phyloP scores from a whole-genome alignment of 2,888 invertebrate genomes.

The Adela reaumurella region DNA sequence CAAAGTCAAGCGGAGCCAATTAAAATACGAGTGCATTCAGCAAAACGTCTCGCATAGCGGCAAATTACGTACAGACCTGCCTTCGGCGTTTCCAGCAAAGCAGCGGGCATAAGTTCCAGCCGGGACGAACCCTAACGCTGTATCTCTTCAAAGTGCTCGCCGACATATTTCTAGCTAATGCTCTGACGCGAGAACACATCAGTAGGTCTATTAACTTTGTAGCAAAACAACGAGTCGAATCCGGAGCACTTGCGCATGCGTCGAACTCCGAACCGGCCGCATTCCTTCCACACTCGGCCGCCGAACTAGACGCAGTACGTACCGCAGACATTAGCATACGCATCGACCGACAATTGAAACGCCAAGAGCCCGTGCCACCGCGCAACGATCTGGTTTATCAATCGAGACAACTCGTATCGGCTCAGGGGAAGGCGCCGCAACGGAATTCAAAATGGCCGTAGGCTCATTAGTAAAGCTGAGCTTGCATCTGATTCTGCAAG shows the following conservation, averaged over 20 bases:
- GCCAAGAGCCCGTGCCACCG: neutral
- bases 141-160: too few species aligned
- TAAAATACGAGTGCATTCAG: too few species aligned
- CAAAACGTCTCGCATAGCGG: too few species aligned
- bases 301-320: neutral
- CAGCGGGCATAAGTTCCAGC: too few species aligned
- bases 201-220: too few species aligned
- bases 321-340: neutral
- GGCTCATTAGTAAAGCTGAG: too few species aligned
- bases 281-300: neutral
- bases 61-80: too few species aligned
- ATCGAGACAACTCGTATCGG: neutral
- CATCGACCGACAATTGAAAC: too few species aligned
- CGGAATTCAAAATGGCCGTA: neutral
- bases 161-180: too few species aligned
- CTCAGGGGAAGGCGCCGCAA: neutral
- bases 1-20: too few species aligned
- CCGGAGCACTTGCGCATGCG: neutral
- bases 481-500: neutral
- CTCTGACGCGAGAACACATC: neutral
- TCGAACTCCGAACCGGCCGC: neutral
- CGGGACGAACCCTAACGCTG: too few species aligned
- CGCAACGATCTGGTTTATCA: neutral
- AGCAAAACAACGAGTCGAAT: neutral
- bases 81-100: too few species aligned